These are phyloP conservation scores for Vultur gryphus DNA, from an alignment of 2,797 vertebrate genomes.

Conservation along the genomic window DNA sequence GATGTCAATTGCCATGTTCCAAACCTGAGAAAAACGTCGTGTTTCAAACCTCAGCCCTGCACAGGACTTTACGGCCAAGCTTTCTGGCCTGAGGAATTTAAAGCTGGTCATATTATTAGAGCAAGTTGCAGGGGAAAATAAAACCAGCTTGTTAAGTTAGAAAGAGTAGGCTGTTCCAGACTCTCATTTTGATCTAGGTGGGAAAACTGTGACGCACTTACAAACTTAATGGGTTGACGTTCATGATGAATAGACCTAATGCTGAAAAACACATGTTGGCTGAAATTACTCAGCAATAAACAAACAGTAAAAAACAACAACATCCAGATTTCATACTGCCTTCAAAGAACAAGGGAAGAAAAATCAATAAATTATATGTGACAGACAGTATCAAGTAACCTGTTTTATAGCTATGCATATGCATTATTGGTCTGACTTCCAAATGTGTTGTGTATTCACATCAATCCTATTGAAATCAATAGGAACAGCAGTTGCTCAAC, in stretches of 20 bases:
- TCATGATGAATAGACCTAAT: constrained; percentile 40
- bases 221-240: not conserved
- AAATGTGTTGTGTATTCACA: not conserved
- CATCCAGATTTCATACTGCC: constrained; percentile 30
- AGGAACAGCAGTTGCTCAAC: not conserved
- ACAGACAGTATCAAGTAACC: constrained; percentile 36
- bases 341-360: constrained; percentile 47
- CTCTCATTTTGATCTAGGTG: constrained; percentile 58
- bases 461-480: not conserved
- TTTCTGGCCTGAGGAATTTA: not conserved
- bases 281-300: constrained; percentile 59
- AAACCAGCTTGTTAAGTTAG: constrained; percentile 27
- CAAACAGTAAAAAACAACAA: constrained; percentile 56
- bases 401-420: not conserved
- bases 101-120: constrained; percentile 6
- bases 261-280: constrained; percentile 48
- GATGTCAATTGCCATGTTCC: not conserved
- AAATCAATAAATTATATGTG: constrained; percentile 21
- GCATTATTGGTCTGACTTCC: not conserved
- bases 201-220: constrained; percentile 32
- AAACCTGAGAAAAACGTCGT: constrained; percentile 24
- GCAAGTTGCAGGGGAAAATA: not conserved
- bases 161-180: constrained; percentile 34
- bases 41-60: not conserved
- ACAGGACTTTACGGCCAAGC: not conserved